phyloP scores from a whole-genome alignment of 2,888 invertebrate species.

The Brenthis daphne region DNA sequence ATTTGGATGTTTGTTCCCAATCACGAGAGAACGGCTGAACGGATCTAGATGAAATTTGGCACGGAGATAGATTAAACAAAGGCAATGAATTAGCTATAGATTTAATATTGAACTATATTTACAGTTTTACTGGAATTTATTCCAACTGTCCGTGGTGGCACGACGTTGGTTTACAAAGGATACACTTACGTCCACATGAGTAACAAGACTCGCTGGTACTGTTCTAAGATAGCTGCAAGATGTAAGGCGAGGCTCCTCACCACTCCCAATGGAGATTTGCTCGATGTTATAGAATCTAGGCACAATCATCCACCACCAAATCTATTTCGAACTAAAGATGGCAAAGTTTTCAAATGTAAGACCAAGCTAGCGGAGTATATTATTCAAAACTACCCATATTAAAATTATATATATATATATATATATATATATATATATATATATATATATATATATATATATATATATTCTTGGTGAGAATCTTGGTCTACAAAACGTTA shows the following conservation, averaged over 20 bases:
- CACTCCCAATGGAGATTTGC: constrained; percentile 27
- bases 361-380: too few species aligned
- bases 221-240: constrained; percentile 36
- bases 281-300: constrained; percentile 24
- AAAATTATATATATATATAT: too few species aligned
- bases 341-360: constrained; percentile 20
- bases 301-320: constrained; percentile 34
- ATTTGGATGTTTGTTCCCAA: too few species aligned
- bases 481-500: too few species aligned
- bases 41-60: too few species aligned
- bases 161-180: constrained; percentile 41
- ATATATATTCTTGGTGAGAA: too few species aligned
- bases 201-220: constrained; percentile 40
- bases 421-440: too few species aligned
- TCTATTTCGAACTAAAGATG: constrained; percentile 25
- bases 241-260: constrained; percentile 39
- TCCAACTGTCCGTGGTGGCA: constrained; percentile 40
- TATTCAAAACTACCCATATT: too few species aligned
- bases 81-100: not conserved
- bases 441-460: too few species aligned
- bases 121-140: constrained; percentile 36
- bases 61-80: not conserved
- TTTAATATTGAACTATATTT: not conserved
- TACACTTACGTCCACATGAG: constrained; percentile 43
- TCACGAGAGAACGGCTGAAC: too few species aligned